Evolutionary conservation across 2,888 invertebrate species (phyloP).

Genomic region (Apodemia duryi): DNA sequence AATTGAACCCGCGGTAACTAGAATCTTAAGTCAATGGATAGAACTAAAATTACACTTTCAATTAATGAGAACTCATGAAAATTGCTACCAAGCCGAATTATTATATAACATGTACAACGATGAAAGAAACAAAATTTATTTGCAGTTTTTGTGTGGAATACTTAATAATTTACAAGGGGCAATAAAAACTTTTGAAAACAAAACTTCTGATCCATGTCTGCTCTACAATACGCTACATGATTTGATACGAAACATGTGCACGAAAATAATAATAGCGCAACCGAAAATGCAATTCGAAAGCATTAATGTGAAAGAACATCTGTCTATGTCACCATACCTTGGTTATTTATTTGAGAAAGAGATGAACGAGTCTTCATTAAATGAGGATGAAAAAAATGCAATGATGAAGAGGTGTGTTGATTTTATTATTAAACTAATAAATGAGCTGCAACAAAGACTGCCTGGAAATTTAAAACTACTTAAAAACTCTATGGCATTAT

Average conservation of each 20-base stretch:
- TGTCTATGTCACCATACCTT: constrained; percentile 27
- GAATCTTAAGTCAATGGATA: constrained; percentile 18
- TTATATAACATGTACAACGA: constrained; percentile 17
- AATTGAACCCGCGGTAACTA: constrained; percentile 22
- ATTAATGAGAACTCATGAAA: constrained; percentile 13
- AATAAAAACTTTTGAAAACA: constrained; percentile 29
- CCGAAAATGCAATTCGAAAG: constrained; percentile 27
- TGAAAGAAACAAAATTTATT: constrained; percentile 16
- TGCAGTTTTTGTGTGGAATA: constrained; percentile 13
- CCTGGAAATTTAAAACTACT: constrained; percentile 27
- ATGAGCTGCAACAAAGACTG: constrained; percentile 26
- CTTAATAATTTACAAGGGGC: constrained; percentile 26
- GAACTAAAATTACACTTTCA: constrained; percentile 21
- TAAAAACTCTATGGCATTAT: constrained; percentile 26
- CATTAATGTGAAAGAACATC: constrained; percentile 29
- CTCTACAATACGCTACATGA: constrained; percentile 21
- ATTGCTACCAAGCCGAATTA: constrained; percentile 20
- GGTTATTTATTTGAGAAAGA: constrained; percentile 29
- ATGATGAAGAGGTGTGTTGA: constrained; percentile 26
- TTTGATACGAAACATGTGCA: constrained; percentile 25
- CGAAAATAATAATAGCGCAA: constrained; percentile 27
- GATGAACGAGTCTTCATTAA: constrained; percentile 23
- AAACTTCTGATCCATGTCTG: constrained; percentile 18
- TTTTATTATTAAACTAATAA: constrained; percentile 27
- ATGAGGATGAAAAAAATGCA: constrained; percentile 25